These are phyloP conservation scores for Heterodera schachtii DNA, from an alignment of 1,140 invertebrate genomes.

Conservation along the genomic window DNA sequence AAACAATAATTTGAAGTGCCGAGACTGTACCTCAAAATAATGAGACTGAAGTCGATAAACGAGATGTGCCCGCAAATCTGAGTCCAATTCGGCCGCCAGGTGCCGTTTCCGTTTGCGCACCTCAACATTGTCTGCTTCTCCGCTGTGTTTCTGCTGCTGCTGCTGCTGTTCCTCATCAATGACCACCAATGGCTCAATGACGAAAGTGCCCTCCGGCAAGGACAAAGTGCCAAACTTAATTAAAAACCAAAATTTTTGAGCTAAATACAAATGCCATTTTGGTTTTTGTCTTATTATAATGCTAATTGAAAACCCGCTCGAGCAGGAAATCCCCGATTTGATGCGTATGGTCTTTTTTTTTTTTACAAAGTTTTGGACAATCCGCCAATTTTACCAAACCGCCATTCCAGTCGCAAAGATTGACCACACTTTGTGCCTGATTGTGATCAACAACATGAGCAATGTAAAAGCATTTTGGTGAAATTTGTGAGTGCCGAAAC, in stretches of 20 bases:
- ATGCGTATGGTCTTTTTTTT: no score
- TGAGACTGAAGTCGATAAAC: constrained; percentile 38
- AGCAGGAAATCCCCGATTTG: no score
- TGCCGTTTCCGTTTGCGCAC: constrained; percentile 13
- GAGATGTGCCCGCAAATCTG: constrained; percentile 42
- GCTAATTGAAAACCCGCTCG: neutral
- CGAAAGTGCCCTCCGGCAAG: constrained; percentile 56
- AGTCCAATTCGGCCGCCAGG: neutral
- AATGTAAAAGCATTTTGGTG: constrained; percentile 54
- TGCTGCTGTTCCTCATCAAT: constrained; percentile 20
- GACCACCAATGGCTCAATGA: constrained; percentile 57
- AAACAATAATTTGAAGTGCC: constrained; percentile 16
- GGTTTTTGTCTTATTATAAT: no score
- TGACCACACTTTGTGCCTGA: constrained; percentile 55
- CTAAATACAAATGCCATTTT: no score
- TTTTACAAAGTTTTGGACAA: constrained; percentile 27
- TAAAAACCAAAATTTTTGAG: no score
- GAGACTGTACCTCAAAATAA: constrained; percentile 26
- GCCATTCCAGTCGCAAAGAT: constrained; percentile 58
- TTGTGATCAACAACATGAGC: constrained; percentile 47
- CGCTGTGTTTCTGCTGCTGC: neutral
- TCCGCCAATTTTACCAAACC: constrained; percentile 52
- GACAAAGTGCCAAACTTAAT: constrained; percentile 58
- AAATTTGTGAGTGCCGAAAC: constrained; percentile 44
- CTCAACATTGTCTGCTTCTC: constrained; percentile 8